Base-by-base conservation (phyloP, 2,888 invertebrate species). In the Stegana nigrithorax region DNA sequence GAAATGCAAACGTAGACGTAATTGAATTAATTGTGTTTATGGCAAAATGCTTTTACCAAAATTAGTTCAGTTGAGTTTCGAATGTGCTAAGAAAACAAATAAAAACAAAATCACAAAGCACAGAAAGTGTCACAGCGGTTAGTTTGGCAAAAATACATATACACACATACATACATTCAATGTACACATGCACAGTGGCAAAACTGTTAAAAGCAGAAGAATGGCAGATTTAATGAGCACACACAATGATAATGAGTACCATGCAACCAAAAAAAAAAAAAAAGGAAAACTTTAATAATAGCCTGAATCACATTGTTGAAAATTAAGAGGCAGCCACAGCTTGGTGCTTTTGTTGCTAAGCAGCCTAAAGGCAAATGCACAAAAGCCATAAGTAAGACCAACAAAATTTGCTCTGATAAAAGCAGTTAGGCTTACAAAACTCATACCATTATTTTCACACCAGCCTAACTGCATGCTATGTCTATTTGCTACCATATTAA, bases 11-110 rank as follows among this genome's bases (percentile, higher is more conserved):
- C n/a, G n/a, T n/a, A 78, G 71, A 68, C 71, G 71, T 75, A 55
- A 32, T 60, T 60, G 44, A 75, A 79, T 75, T 75, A 75, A 75
- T 75, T 75, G 79, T 70, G 78, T 79, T 75, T 79, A 75, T 79
- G 77, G 75, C 68, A 59, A 75, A 75, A 75, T 77, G 75, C 75
- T 75, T 75, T 75, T 79, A 75, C 73, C 67, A 67, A 77, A 75
- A 75, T 75, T 75, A 75, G 79, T 72, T 67, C 42, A 73, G 68
- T 74, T 73, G 68, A 65, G 66, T 39, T 2, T n/a, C 47, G 12
- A 23, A n/a, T 10, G 23, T 23, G 23, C 12, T 45, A 45, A 21
- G 8, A 47, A 47, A 47, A 1, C 10, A 47, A 51, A 23, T 1
- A 2, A 25, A 47, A 47, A 47, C 1, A 25, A 23, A 4, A 51